Conservation (phyloP, 2,113 vertebrate genomes). For the Rynchops niger region DNA sequence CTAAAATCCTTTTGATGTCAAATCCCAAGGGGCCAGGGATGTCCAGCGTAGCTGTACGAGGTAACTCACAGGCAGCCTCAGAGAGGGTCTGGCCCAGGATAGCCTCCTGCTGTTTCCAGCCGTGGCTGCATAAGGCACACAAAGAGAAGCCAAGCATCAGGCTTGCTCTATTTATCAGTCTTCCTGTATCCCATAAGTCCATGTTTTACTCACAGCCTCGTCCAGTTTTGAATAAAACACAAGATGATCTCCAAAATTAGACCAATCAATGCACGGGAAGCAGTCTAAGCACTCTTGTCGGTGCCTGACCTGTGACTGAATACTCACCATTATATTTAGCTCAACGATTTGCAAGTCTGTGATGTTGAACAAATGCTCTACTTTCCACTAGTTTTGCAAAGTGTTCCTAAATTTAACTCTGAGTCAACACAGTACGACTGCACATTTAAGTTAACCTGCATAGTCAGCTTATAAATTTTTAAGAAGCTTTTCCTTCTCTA, state of each 20-base stretch:
- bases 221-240: slow-evolving; percentile 28
- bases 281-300: background rate
- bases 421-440: slow-evolving; percentile 41
- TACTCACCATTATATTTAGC: slow-evolving; percentile 59
- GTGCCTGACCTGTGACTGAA: slow-evolving; percentile 17
- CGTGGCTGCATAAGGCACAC: background rate
- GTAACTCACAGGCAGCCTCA: background rate
- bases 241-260: slow-evolving; percentile 25
- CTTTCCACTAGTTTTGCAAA: slow-evolving; percentile 58
- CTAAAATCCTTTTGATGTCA: background rate
- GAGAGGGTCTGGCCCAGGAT: background rate
- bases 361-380: slow-evolving; percentile 49
- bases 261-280: background rate
- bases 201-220: background rate
- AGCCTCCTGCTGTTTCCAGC: background rate
- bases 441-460: slow-evolving; percentile 62
- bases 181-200: background rate
- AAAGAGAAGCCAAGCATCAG: background rate
- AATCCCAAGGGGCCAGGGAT: background rate
- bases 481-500: slow-evolving; percentile 34
- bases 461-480: slow-evolving; percentile 69
- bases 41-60: background rate
- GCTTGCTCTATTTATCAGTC: background rate
- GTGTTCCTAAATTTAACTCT: slow-evolving; percentile 65
- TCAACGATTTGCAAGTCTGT: slow-evolving; percentile 40